phyloP scores from a whole-genome alignment of 2,113 vertebrate genomes.

The Mionectes macconnelli region DNA sequence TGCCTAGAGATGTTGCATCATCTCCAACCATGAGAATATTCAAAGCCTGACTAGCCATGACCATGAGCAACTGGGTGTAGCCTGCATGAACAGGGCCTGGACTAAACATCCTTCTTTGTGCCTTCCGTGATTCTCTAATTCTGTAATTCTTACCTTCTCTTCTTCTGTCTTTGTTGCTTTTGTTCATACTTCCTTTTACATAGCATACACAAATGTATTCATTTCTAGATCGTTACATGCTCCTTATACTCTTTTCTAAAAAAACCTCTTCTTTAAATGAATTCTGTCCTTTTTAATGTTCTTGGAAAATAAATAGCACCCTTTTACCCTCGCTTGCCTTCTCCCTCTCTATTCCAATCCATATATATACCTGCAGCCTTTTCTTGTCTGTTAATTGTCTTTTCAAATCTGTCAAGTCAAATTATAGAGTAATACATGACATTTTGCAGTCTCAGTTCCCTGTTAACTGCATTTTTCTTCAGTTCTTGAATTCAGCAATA shows the following conservation, averaged over 20 bases:
- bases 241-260: neutral
- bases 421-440: neutral
- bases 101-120: neutral
- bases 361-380: neutral
- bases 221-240: neutral
- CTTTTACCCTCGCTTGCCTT: neutral
- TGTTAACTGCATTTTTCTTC: neutral
- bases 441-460: neutral
- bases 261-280: neutral
- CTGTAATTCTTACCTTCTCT: neutral
- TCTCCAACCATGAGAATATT: neutral
- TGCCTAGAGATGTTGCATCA: neutral
- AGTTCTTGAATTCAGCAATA: neutral
- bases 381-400: neutral
- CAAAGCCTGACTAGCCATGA: neutral
- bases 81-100: neutral
- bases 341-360: neutral
- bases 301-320: neutral
- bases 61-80: neutral
- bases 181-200: neutral
- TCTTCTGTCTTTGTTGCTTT: neutral
- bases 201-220: neutral
- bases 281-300: neutral
- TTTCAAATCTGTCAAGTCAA: neutral
- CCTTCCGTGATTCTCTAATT: neutral